Conservation (phyloP, 2,797 vertebrate genomes). For the Cygnus olor region DNA sequence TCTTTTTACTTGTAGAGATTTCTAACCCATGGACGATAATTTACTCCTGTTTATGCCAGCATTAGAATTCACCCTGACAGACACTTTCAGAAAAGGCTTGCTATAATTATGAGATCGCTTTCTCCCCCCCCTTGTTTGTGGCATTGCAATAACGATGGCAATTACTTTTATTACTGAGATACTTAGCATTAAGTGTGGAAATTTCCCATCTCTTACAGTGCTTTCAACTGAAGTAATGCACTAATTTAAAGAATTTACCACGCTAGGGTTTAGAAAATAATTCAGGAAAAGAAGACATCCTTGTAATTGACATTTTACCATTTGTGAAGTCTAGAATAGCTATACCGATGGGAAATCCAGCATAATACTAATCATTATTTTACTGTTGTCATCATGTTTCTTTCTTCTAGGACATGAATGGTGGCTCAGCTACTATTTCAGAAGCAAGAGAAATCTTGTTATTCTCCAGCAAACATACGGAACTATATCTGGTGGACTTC, state of each 20-base stretch:
- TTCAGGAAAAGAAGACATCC: not conserved
- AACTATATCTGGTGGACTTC: not conserved
- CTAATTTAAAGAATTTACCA: not conserved
- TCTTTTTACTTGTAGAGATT: slow-evolving; percentile 14
- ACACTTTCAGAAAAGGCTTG: not conserved
- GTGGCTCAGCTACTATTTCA: not conserved
- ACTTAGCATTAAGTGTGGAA: not conserved
- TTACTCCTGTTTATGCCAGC: not conserved
- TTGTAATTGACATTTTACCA: not conserved
- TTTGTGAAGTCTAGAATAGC: not conserved
- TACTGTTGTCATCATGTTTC: not conserved
- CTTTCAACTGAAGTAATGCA: not conserved
- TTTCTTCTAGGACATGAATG: not conserved
- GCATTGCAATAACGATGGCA: not conserved
- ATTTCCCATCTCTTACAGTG: not conserved
- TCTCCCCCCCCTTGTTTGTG: not conserved
- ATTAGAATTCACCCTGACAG: slow-evolving; percentile 37
- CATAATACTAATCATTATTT: not conserved
- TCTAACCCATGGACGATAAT: not conserved
- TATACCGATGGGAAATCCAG: not conserved
- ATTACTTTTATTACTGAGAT: not conserved
- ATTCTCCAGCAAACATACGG: not conserved
- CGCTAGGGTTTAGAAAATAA: not conserved
- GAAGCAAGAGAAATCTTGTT: not conserved
- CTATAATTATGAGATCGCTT: not conserved